phyloP scores from a whole-genome alignment of 1,140 invertebrate genomes.

The Popillia japonica region DNA sequence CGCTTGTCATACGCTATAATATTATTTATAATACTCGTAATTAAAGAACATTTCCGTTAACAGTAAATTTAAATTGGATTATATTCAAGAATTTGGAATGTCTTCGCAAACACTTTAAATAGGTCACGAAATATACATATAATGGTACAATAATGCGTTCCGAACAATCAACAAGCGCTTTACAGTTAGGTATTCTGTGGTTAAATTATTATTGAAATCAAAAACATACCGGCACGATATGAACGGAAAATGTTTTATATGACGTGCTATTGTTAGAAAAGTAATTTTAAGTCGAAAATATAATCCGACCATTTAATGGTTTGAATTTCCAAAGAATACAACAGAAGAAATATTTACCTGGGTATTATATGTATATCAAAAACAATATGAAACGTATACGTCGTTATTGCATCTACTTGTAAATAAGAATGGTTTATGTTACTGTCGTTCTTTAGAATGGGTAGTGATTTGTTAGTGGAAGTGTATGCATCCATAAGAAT shows the following conservation, averaged over 20 bases:
- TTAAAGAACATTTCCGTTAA: not conserved
- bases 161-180: constrained; percentile 1
- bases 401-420: not conserved
- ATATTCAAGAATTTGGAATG: not conserved
- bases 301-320: not conserved
- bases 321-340: not conserved
- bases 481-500: not conserved
- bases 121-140: not conserved
- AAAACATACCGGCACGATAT: not conserved
- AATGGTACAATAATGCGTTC: not conserved
- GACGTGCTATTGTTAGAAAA: not conserved
- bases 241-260: not conserved
- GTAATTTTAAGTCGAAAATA: not conserved
- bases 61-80: not conserved
- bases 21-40: not conserved
- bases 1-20: too few species aligned
- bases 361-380: not conserved
- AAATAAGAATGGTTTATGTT: not conserved
- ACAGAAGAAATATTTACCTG: not conserved
- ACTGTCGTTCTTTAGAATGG: not conserved
- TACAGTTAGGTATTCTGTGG: constrained; percentile 14
- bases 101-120: not conserved
- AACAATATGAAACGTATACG: not conserved
- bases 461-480: not conserved
- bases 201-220: not conserved